These are phyloP conservation scores for Hylomyscus alleni DNA, from an alignment of 2,797 vertebrate species.

Conservation along the genomic window DNA sequence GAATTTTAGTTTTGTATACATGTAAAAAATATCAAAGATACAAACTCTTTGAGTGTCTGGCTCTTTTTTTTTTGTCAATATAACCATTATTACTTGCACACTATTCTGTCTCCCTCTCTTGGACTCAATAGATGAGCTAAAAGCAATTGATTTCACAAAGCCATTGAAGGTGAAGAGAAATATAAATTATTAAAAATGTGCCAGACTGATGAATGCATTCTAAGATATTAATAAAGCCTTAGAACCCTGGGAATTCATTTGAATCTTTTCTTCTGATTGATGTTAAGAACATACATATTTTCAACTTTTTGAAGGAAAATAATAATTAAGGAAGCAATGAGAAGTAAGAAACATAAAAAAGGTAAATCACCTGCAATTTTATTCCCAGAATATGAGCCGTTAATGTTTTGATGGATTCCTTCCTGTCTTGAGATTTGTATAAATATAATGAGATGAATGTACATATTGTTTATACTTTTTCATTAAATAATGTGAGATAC, in stretches of 20 bases:
- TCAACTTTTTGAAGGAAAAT: slow-evolving; percentile 60
- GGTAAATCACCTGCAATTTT: neutral
- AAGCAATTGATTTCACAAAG: slow-evolving; percentile 71
- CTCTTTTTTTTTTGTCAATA: slow-evolving; percentile 20
- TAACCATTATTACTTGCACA: slow-evolving; percentile 43
- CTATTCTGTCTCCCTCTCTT: slow-evolving; percentile 39
- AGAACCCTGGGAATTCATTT: slow-evolving; percentile 38
- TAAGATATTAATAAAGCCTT: slow-evolving; percentile 31
- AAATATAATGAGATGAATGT: neutral
- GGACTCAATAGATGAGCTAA: slow-evolving; percentile 57
- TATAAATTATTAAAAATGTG: slow-evolving; percentile 56
- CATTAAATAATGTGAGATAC: slow-evolving; percentile 53
- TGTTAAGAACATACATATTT: neutral
- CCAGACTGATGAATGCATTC: slow-evolving; percentile 55
- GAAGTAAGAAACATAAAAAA: slow-evolving; percentile 43
- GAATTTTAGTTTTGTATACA: slow-evolving; percentile 58
- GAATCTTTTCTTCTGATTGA: slow-evolving; percentile 50
- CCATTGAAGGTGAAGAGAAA: slow-evolving; percentile 64
- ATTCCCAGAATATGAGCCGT: neutral
- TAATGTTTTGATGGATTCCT: slow-evolving; percentile 58
- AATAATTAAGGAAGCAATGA: slow-evolving; percentile 2
- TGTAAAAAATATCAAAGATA: slow-evolving; percentile 49
- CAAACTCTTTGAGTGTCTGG: slow-evolving; percentile 34
- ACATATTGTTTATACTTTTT: neutral
- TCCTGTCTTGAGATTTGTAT: neutral